Evolutionary conservation across 2,888 invertebrate genomes (phyloP), one percentile per base, ranked within the genome.

Genomic region (Mesopsocus fuscifrons): DNA sequence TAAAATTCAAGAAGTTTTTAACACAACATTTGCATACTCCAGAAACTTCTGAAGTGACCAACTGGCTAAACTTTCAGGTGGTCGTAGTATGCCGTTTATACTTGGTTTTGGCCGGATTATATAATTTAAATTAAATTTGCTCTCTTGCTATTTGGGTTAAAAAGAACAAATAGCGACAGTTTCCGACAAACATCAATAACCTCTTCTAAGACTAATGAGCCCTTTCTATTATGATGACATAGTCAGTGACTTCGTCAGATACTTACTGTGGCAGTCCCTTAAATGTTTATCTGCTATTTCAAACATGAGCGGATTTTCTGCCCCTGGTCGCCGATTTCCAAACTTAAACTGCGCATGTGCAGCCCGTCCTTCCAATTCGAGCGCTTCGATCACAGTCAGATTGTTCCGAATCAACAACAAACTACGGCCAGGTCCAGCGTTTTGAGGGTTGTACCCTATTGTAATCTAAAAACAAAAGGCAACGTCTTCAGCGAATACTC

Each of bases 331-430:
- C n/a, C 82, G 74, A 54, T 85, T 89, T 17, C 78, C 89, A 53
- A 94, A 78, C 54, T 82, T 81, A 59, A 97, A 79, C 58, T 82
- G 77, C 2, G 92, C 88, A 50, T 74, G 64, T 1, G 84, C 88
- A 13, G 92, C 89, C 55, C 79, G 76, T 0, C 88, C 94, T 44
- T 72, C 73, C 47, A 97, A 61, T 55, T 79, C 73, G 20, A 92
- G 67, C 2, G 79, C 76, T 61, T 97, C 95, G 55, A 94, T 60
- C 30, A 89, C 74, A 1, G 95, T 97, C 55, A 97, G 65, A 61
- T 97, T 97, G 60, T 95, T 97, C 52, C 94, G 78, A 59, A 30
- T 58, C 55, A 17, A 41, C 32, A 48, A 44, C 38, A 46, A 45
- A 40, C n/a, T 42, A 42, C 8, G 16, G 20, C 32, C 31, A 20